Evolutionary conservation across 2,888 invertebrate species (phyloP), one percentile per base, ranked within the genome.

Genomic region (Uropetala carovei): DNA sequence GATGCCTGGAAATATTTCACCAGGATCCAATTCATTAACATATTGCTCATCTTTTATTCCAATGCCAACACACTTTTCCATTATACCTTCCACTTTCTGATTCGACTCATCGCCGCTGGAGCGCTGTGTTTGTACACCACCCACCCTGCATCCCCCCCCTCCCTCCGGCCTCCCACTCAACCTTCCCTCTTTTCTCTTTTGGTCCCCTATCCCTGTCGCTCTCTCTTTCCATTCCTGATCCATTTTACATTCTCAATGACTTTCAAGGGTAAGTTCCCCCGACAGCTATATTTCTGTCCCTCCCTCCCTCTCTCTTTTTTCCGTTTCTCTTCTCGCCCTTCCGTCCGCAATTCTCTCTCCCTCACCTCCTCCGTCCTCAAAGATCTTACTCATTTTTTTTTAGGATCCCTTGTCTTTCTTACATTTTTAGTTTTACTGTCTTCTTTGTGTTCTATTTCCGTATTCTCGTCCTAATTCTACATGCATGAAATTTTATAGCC

Each of bases 1-100:
- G 30, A 60, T 43, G 43, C 30, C 8, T 13, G 86, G 30, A 60
- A 30, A 86, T 27, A 30, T 86, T 30, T 86, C 60, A 60, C 86
- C 59, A 60, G 60, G 57, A 60, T 86, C 27, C 60, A 86, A 86
- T 60, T 85, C 60, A 86, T 86, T 86, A 60, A 86, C 59, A 86
- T 86, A 86, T 27, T 27, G 59, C 86, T 86, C 86, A 30, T 60
- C 27, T 86, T 86, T 86, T 86, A 60, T 86, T 86, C 60, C 86
- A 86, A 60, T 86, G 86, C 86, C 60, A 60, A 86, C 60, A 86
- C 27, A 58, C 27, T 60, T 86, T 86, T 86, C 27, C 75, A 75
- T 75, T 75, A 27, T 27, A 27, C 22, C 27, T 27, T 75, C 75
- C 75, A 60, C 60, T 60, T 68, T 68, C 68, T 68, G 68, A 22